Evolutionary conservation across 1,140 invertebrate species (phyloP), one percentile per base, ranked within the genome.

Genomic region (Heterodera carotae): DNA sequence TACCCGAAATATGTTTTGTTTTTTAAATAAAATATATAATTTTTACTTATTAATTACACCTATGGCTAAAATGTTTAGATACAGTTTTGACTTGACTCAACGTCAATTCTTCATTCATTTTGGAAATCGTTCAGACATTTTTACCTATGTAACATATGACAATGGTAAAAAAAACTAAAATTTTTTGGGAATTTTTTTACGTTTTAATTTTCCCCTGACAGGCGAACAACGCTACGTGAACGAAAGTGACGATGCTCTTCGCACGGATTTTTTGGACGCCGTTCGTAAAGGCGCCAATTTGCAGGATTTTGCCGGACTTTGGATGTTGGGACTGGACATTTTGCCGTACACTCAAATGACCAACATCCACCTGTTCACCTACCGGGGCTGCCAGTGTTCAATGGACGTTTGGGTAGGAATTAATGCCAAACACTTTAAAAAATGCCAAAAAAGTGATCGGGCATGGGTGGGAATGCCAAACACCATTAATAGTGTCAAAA

Each of bases 311-410:
- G 12, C 18, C 18, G 69, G 69, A 29, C 31, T 70, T 18, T 70
- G 69, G 69, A 33, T 56, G 56, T 31, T 70, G 18, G 69, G 69
- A 12, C 22, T 70, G 22, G 34, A 70, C 56, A 31, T 70, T 53
- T 39, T 70, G 34, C 69, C 69, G 0, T 53, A 22, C 7, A 70
- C 15, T 18, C 25, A 29, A 1, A 5, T 53, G 34, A 22, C 29
- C 43, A 18, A 22, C 15, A 22, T 70, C 18, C 15, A 70, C 27
- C 56, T 70, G 56, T 39, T 39, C 56, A 33, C 33, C 18, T 70
- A 70, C 56, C 27, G 34, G 29, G 34, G 69, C 43, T 70, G 69
- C 56, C 18, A 29, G 4, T 70, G 69, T 70, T 5, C 18, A 3
- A 34, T 70, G 22, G 25, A 70, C 5, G 69, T 34, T 43, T 34